Conservation (phyloP, 2,113 vertebrate genomes). For the Zosterops pallidus region DNA sequence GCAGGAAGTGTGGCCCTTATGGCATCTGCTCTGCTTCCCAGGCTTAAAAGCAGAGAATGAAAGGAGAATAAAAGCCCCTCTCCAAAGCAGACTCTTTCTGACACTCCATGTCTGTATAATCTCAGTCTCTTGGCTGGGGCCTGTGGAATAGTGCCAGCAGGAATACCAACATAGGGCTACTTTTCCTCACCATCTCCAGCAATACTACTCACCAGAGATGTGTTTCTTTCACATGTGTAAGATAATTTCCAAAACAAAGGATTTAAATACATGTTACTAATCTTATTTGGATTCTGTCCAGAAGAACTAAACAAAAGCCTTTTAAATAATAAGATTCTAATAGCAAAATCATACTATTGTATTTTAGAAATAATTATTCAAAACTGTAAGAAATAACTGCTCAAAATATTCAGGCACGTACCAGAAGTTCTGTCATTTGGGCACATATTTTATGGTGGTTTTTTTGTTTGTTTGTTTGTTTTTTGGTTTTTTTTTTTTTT, state of each 20-base stretch:
- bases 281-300: background rate
- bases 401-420: background rate
- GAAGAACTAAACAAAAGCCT: background rate
- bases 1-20: background rate
- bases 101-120: background rate
- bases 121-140: background rate
- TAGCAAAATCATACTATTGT: background rate
- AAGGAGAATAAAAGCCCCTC: background rate
- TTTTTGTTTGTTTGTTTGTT: background rate
- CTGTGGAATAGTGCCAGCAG: background rate
- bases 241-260: background rate
- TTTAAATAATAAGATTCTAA: background rate
- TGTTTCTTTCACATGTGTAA: background rate
- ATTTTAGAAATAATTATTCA: background rate
- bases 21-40: background rate
- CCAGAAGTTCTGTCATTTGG: background rate
- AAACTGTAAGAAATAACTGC: background rate
- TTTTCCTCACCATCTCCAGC: background rate
- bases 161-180: background rate
- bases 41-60: background rate
- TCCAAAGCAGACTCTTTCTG: background rate
- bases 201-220: background rate
- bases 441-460: rapidly evolving
- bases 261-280: background rate
- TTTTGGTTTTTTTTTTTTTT: rapidly evolving